Evolutionary conservation across 2,888 invertebrate genomes (phyloP).

Genomic region (Ormyrus nitidulus): DNA sequence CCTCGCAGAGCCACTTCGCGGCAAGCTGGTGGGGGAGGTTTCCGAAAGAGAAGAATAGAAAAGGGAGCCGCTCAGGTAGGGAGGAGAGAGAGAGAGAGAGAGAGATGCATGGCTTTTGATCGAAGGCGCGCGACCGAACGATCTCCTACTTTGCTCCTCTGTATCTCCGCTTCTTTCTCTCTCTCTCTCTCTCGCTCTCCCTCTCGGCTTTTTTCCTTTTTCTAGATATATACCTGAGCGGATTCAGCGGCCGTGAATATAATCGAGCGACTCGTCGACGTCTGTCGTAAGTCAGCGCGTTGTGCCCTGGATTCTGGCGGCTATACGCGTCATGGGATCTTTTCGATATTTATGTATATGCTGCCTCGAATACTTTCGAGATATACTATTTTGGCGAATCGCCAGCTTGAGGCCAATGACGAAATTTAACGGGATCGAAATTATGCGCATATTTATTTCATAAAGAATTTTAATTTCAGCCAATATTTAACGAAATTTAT

Average conservation of each 20-base stretch:
- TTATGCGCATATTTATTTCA: slow-evolving; percentile 3
- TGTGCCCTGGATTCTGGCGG: slow-evolving; percentile 36
- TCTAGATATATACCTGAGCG: slow-evolving; percentile 41
- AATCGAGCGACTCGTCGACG: slow-evolving; percentile 51
- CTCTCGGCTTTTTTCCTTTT: slow-evolving; percentile 32
- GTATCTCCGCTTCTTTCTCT: slow-evolving; percentile 48
- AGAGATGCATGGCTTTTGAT: slow-evolving; percentile 55
- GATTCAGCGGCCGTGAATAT: slow-evolving; percentile 39
- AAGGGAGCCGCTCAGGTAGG: slow-evolving; percentile 33
- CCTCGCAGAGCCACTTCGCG: slow-evolving; percentile 57
- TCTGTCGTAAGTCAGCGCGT: slow-evolving; percentile 49
- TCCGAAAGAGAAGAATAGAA: slow-evolving; percentile 48
- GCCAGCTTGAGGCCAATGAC: background rate
- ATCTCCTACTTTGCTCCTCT: slow-evolving; percentile 48
- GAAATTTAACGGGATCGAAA: slow-evolving; percentile 32
- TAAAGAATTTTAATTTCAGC: no score
- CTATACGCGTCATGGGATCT: slow-evolving; percentile 31
- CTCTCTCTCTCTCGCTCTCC: slow-evolving; percentile 56
- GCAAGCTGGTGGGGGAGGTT: slow-evolving; percentile 45
- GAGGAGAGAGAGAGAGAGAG: background rate
- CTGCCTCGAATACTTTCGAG: background rate
- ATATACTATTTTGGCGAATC: background rate
- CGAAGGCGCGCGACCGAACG: slow-evolving; percentile 52
- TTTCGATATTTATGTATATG: slow-evolving; percentile 31
- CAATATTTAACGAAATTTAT: no score